Base-by-base conservation (phyloP, 2,113 vertebrate species). In the Stigmatopora nigra region DNA sequence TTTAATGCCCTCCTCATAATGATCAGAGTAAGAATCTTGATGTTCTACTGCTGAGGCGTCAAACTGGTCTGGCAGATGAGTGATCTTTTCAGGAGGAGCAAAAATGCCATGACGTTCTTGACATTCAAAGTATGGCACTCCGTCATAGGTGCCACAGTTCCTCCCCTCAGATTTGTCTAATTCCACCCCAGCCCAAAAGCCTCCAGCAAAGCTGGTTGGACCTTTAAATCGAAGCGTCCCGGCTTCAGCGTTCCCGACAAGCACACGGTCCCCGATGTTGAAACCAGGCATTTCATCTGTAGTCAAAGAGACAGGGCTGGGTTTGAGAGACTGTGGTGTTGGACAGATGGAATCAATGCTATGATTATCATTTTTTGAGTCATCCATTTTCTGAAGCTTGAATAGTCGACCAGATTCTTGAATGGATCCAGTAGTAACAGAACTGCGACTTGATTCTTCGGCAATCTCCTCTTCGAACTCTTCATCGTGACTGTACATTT, bases 161-260 rank as follows among this genome's bases (percentile, higher is more conserved):
- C 93, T 96, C 48, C 97, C 97, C 86, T 98, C 94, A 52, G 95
- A 90, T 70, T 93, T 89, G 71, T 98, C 96, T 69, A 98, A 82
- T 78, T 97, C 96, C 48, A 98, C 94, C 0, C 97, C 97, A 36
- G 94, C 95, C 97, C 95, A 98, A 85, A 94, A 92, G 4, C 95
- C 95, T 78, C 92, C 91, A 35, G 95, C 94, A 82, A 99, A 98
- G 62, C 86, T 88, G 47, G 96, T 96, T 15, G 84, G 77, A 11
- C 95, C 97, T 89, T 98, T 98, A 82, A 98, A 98, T 64, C 88
- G 83, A 47, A 99, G 69, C 0, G 88, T 97, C 45, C 97, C 97
- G 45, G 94, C 94, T 17, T 98, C 94, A 61, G 97, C 88, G 9
- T 90, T 86, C 58, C 94, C 93, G 4, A 98, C 94, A 20, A 99